Base-by-base conservation (phyloP, 2,113 vertebrate species). In the Clinocottus analis region DNA sequence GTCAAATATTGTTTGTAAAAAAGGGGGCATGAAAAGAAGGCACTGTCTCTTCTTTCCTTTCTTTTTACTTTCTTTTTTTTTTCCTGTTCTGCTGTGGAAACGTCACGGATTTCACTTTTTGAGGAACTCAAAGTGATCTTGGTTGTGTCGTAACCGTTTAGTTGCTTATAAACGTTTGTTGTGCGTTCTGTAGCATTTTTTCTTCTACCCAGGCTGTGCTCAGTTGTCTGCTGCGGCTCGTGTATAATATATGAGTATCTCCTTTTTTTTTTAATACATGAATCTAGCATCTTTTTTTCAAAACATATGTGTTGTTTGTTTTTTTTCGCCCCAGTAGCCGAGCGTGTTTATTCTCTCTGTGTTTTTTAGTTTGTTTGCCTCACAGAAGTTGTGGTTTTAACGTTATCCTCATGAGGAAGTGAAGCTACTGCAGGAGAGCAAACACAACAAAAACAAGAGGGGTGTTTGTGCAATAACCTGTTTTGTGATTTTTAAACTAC, bases 361-460 rank as follows among this genome's bases (percentile, higher is more conserved):
- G 5, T 49, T 8, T 49, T 49, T 47, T 47, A n/a, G 77, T 80
- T 83, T 88, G 79, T 91, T 91, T 90, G 78, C 74, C 66, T 81
- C 83, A 80, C 88, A 90, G 92, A 94, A 94, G 91, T 91, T 92
- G 93, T 89, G 93, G 93, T 93, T 94, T 91, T 88, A 79, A 89
- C 87, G 81, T 69, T 81, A 70, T 87, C 69, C 79, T 89, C 81
- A 90, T 91, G 91, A 94, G 94, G 94, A 95, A 94, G 91, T 92
- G 88, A 93, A 88, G 90, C 90, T 89, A 56, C 69, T 82, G 70
- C 19, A 70, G 69, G 58, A 70, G 71, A 41, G 80, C 39, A 43
- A 84, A 86, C 17, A 88, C 77, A 87, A 72, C 64, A 81, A 53
- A 78, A 77, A 87, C 72, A 85, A 74, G 55, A n/a, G 14, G 35